Evolutionary conservation across 2,888 invertebrate genomes (phyloP).

Genomic region (Acanthosoma haemorrhoidale): DNA sequence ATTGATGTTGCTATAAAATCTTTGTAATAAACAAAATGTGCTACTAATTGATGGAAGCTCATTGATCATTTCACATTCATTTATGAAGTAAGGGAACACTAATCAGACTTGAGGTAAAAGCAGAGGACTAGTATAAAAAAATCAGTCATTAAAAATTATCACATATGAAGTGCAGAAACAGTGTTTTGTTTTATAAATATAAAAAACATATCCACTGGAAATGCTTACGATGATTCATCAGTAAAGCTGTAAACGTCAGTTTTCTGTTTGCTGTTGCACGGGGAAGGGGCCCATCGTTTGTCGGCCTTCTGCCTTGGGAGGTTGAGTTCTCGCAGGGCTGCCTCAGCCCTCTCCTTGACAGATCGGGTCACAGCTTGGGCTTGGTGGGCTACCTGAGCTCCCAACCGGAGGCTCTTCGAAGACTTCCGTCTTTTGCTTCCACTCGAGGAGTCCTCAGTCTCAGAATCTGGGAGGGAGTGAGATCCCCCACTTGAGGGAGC

Average conservation of each 20-base stretch:
- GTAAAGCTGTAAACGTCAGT: slow-evolving; percentile 20
- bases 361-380: slow-evolving; percentile 30
- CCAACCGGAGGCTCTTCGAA: neutral
- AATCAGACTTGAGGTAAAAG: slow-evolving; percentile 18
- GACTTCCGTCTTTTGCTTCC: neutral
- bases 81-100: slow-evolving; percentile 16
- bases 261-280: slow-evolving; percentile 6
- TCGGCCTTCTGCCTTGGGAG: slow-evolving; percentile 23
- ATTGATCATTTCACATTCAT: neutral
- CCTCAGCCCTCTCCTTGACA: slow-evolving; percentile 41
- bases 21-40: slow-evolving; percentile 13
- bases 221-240: slow-evolving; percentile 10
- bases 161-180: slow-evolving; percentile 8
- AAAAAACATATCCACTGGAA: neutral
- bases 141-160: slow-evolving; percentile 11
- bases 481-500: slow-evolving; percentile 20
- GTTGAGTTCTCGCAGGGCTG: slow-evolving; percentile 41
- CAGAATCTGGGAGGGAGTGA: slow-evolving; percentile 9
- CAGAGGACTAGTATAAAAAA: slow-evolving; percentile 7
- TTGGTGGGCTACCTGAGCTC: neutral
- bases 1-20: neutral
- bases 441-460: neutral
- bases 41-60: slow-evolving; percentile 18
- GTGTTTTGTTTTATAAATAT: neutral
- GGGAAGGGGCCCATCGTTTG: neutral